Conservation (phyloP, 2,113 vertebrate genomes). For the Narcine bancroftii region DNA sequence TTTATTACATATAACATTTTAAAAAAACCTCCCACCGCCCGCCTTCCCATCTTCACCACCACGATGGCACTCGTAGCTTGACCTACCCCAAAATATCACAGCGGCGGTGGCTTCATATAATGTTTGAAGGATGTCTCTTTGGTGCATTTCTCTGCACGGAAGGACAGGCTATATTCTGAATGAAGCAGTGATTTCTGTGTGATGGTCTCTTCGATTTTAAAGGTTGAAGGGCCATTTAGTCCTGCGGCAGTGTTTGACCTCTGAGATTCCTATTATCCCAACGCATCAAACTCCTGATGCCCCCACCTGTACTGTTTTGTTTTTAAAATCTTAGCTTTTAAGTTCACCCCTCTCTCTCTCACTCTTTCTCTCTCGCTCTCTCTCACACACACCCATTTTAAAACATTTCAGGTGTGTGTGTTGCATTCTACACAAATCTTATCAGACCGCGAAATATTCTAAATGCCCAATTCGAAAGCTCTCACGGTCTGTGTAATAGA, state of each 20-base stretch:
- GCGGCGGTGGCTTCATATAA: neutral
- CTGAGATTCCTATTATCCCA: neutral
- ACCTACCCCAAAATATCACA: too few relatives aligned
- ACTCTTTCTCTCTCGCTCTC: neutral
- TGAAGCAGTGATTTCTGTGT: neutral
- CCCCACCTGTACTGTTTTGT: neutral
- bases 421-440: neutral
- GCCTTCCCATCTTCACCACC: neutral
- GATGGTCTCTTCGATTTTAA: neutral
- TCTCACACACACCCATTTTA: neutral
- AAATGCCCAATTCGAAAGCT: neutral
- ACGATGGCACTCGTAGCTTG: neutral
- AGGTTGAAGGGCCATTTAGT: neutral
- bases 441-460: neutral
- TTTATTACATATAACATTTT: neutral
- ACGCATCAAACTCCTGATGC: constrained; percentile 6
- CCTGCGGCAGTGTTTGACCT: constrained; percentile 17
- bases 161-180: neutral
- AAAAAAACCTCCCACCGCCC: neutral
- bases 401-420: neutral
- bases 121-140: neutral
- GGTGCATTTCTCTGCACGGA: neutral
- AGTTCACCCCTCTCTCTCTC: neutral
- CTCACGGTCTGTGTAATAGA: neutral
- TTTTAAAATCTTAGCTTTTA: neutral